Evolutionary conservation across 2,888 invertebrate species (phyloP).

Genomic region (Julus scanicus): DNA sequence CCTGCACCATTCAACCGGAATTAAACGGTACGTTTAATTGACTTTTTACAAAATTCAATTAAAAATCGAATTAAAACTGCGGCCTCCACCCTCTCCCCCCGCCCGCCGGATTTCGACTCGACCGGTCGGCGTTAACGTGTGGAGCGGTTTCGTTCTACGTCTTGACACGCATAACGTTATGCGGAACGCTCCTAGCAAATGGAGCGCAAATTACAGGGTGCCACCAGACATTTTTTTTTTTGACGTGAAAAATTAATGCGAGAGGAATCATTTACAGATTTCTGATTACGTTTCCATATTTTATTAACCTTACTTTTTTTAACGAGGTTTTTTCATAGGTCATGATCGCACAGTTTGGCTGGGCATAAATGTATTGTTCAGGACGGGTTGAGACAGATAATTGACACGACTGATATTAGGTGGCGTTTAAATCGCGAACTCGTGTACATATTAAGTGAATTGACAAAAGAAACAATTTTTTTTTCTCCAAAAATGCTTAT

Average conservation of each 20-base stretch:
- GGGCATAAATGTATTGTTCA: background rate
- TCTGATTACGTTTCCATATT: background rate
- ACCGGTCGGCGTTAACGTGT: background rate
- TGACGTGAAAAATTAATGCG: background rate
- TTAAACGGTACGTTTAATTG: constrained; percentile 51
- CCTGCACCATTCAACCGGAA: constrained; percentile 20
- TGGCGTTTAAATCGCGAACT: background rate
- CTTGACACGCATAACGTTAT: background rate
- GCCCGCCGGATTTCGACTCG: background rate
- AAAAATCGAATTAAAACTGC: background rate
- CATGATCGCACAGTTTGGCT: background rate
- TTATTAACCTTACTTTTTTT: background rate
- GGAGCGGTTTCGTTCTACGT: background rate
- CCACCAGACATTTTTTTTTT: constrained; percentile 6
- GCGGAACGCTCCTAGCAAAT: background rate
- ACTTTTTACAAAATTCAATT: constrained; percentile 22
- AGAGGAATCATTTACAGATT: background rate
- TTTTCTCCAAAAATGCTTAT: no score
- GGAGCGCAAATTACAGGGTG: background rate
- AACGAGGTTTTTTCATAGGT: background rate
- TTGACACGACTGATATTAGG: background rate
- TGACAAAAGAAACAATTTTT: no score
- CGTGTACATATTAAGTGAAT: no score
- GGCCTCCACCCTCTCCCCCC: background rate
- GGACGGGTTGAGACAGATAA: background rate